Evolutionary conservation across 2,113 vertebrate species (phyloP).

Genomic region (Ammodytes dubius): DNA sequence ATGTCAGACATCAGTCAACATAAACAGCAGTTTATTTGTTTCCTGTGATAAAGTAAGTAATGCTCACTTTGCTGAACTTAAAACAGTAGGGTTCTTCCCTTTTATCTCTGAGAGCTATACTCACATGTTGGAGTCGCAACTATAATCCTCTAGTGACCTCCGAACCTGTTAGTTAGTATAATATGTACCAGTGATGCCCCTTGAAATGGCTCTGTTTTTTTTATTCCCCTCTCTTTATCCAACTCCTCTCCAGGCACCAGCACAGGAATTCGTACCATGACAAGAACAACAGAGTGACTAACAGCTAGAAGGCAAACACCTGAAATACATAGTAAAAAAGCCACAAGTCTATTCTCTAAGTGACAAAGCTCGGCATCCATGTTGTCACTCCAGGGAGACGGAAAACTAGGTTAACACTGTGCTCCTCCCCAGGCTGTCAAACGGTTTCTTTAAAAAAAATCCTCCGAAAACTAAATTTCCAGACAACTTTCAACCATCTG

Average conservation of each 20-base stretch:
- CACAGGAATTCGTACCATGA: background rate
- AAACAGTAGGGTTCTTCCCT: slow-evolving; percentile 42
- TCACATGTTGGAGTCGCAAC: slow-evolving; percentile 31
- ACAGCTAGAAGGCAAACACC: slow-evolving; percentile 45
- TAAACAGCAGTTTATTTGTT: slow-evolving; percentile 69
- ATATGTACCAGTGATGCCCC: slow-evolving; percentile 18
- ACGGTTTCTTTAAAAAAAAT: slow-evolving; percentile 27
- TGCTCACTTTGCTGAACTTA: slow-evolving; percentile 23
- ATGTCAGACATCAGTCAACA: slow-evolving; percentile 52
- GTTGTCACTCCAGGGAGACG: slow-evolving; percentile 15
- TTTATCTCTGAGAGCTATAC: slow-evolving; percentile 36
- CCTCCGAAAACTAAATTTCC: slow-evolving; percentile 48
- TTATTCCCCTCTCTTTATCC: slow-evolving; percentile 2
- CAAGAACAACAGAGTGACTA: slow-evolving; percentile 26
- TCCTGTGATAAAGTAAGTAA: slow-evolving; percentile 54
- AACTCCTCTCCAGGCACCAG: background rate
- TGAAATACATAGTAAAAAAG: slow-evolving; percentile 9
- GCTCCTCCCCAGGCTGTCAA: slow-evolving; percentile 51
- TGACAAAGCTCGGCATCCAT: slow-evolving; percentile 24
- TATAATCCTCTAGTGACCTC: slow-evolving; percentile 47
- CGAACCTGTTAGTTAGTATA: slow-evolving; percentile 11
- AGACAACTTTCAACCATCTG: slow-evolving; percentile 52
- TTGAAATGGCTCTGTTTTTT: slow-evolving; percentile 3
- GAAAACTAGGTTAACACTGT: slow-evolving; percentile 53
- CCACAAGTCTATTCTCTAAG: slow-evolving; percentile 30